These are phyloP conservation scores for Dicerorhinus sumatrensis DNA, from an alignment of 2,113 vertebrate genomes.

Conservation along the genomic window DNA sequence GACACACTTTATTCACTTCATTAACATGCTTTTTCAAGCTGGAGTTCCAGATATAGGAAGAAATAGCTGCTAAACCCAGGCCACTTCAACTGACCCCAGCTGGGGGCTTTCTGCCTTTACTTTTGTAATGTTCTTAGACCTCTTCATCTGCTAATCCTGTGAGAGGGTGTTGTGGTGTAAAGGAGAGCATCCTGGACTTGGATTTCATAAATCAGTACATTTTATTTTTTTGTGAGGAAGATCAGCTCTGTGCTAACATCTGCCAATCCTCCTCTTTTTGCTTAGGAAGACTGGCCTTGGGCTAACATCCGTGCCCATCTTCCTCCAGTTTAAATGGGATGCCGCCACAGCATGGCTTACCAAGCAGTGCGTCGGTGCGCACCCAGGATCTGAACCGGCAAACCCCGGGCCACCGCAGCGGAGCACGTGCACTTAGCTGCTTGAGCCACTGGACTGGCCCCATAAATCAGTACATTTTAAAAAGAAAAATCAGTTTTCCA, in stretches of 20 bases:
- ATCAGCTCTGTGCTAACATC: too few relatives aligned
- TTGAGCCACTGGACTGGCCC: too few relatives aligned
- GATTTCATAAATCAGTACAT: background rate
- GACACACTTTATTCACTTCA: background rate
- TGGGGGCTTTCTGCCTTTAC: background rate
- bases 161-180: background rate
- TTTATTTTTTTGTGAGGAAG: background rate
- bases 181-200: background rate
- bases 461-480: background rate
- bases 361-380: too few relatives aligned
- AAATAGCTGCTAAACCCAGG: background rate
- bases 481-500: background rate
- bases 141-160: background rate
- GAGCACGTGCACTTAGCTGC: too few relatives aligned
- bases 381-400: too few relatives aligned
- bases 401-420: too few relatives aligned
- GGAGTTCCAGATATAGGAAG: background rate
- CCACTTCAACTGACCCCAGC: background rate
- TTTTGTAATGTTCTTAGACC: background rate
- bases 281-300: too few relatives aligned
- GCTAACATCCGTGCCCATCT: too few relatives aligned
- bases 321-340: too few relatives aligned
- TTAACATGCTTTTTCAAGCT: background rate
- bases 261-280: too few relatives aligned
- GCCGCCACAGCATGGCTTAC: too few relatives aligned